A percentile compares a stretch with the other conserved stretches of the same genome.
These are phyloP conservation scores for Dipodomys spectabilis DNA, from an alignment of 2,113 vertebrate species.

Conservation along the genomic window DNA sequence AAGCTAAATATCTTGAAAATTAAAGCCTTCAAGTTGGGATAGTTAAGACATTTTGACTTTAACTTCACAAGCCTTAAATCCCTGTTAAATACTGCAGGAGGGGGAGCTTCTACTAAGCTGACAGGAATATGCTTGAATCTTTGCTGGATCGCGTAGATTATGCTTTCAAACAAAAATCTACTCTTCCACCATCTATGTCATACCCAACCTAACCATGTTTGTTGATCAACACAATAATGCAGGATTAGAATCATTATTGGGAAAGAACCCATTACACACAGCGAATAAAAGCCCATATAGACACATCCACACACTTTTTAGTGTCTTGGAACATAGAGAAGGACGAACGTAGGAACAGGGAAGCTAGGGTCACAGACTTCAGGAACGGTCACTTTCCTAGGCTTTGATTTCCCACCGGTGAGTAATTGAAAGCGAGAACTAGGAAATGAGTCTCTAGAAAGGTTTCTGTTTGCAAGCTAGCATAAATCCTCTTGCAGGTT, in stretches of 20 bases:
- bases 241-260: neutral
- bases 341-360: rapidly evolving
- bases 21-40: neutral
- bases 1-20: neutral
- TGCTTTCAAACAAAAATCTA: neutral
- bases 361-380: neutral
- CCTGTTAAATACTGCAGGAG: rapidly evolving
- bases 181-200: neutral
- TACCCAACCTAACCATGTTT: rapidly evolving
- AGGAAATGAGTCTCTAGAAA: neutral
- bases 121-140: neutral
- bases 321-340: neutral
- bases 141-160: neutral
- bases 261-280: neutral
- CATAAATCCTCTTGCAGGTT: neutral
- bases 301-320: neutral
- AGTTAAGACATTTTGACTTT: neutral
- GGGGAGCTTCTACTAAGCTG: neutral
- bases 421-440: neutral
- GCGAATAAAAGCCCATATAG: neutral
- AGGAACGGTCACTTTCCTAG: neutral
- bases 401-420: neutral
- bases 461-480: neutral
- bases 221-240: neutral
- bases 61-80: neutral